Evolutionary conservation across 1,140 invertebrate genomes (phyloP), one percentile per base, ranked within the genome.

Genomic region (Drosophila serrata): DNA sequence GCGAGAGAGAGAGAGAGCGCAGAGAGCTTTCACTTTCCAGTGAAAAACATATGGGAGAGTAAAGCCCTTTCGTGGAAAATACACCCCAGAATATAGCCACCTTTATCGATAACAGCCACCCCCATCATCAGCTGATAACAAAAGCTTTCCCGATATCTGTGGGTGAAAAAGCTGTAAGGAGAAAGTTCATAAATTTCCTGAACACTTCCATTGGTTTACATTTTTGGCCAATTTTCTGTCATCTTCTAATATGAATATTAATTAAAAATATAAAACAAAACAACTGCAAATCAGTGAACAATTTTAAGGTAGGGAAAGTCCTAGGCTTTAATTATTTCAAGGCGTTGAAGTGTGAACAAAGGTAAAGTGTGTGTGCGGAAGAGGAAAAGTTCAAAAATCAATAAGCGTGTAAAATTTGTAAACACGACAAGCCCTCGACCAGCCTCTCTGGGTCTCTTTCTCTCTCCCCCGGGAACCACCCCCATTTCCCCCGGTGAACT

Each of bases 341-440:
- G 33, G 42, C 33, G 19, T 33, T 72, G 17, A 33, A 58, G 40
- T 69, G 68, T 35, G 11, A 72, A 58, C 7, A 1, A 35, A 19
- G 27, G n/a, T 48, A 15, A 43, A 27, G 7, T 24, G 6, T 56
- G 6, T 56, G 15, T 45, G 35, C n/a, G n/a, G 45, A 11, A 55
- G 37, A 27, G 15, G 8, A 58, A 75, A 58, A 76, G 45, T n/a
- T 17, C 22, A 77, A 69, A 77, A 87, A 87, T 87, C 84, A 87
- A 87, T 87, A 90, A 77, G 77, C 84, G 85, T 88, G 76, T 87
- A 70, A 68, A 78, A 77, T 81, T 84, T 88, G 84, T 87, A 87
- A 87, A 87, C 84, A 87, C 85, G 84, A 53, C 84, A 87, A 84
- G 85, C 80, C 84, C 77, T 65, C 79, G 55, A 42, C 49, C 58